Percentiles rank a stretch among this genome's conserved stretches.
Evolutionary conservation across 2,797 vertebrate genomes (phyloP).

Genomic region (Heteromormyrus szaboi): DNA sequence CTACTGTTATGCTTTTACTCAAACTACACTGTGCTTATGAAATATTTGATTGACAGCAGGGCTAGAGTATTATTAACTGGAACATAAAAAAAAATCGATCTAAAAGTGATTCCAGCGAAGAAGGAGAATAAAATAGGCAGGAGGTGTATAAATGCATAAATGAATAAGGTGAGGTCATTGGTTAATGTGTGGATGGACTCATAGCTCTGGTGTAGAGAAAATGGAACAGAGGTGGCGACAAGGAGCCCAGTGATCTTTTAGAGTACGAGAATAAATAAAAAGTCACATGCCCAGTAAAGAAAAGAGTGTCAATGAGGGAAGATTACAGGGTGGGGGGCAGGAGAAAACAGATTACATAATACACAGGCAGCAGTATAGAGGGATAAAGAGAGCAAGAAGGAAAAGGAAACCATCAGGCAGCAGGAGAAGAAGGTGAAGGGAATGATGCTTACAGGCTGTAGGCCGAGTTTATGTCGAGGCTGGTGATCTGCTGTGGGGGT

Average conservation of each 20-base stretch:
- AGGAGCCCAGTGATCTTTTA: not conserved
- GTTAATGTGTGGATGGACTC: not conserved
- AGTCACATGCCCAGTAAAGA: not conserved
- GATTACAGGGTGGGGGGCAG: not conserved
- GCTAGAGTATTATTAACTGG: not conserved
- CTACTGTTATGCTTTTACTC: not conserved
- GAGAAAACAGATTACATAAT: not conserved
- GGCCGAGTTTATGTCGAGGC: slow-evolving; percentile 87
- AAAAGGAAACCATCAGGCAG: not conserved
- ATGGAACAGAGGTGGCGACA: not conserved
- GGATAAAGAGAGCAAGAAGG: not conserved
- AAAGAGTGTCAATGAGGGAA: not conserved
- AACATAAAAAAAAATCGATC: not conserved
- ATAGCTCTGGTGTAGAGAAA: not conserved
- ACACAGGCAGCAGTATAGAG: not conserved
- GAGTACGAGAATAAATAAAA: not conserved
- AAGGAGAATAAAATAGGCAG: not conserved
- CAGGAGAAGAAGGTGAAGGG: not conserved
- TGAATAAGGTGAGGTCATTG: not conserved
- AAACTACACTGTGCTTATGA: not conserved
- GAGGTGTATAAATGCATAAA: not conserved
- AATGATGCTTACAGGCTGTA: slow-evolving; percentile 90
- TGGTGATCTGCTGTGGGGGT: slow-evolving; percentile 90
- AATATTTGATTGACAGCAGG: not conserved
- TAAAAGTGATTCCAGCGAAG: not conserved